These are phyloP conservation scores for Ptychobarbus kaznakovi DNA, from an alignment of 2,797 vertebrate species.

Conservation along the genomic window DNA sequence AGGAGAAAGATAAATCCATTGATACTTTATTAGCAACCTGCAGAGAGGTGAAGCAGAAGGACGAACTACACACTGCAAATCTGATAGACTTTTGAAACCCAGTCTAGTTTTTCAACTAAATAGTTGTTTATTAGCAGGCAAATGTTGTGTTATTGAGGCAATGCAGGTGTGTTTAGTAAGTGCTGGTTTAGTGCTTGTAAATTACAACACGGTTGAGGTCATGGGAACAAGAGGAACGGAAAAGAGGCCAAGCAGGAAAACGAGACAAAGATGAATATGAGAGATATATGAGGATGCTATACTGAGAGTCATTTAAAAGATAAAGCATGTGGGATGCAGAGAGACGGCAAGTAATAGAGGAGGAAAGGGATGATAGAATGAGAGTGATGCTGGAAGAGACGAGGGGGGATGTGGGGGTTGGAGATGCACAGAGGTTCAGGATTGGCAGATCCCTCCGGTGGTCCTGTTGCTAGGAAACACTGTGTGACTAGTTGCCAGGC, in stretches of 20 bases:
- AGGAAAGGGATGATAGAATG: constrained; percentile 57
- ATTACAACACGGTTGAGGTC: constrained; percentile 10
- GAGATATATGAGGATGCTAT: constrained; percentile 57
- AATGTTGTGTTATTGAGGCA: constrained; percentile 10
- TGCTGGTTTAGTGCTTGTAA: constrained; percentile 11
- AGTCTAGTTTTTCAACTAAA: neutral
- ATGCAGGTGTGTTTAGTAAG: constrained; percentile 35
- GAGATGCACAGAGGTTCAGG: constrained; percentile 76
- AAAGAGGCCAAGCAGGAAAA: constrained; percentile 13
- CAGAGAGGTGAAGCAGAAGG: constrained; percentile 44
- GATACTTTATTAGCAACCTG: constrained; percentile 51
- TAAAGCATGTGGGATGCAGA: constrained; percentile 62
- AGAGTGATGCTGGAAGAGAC: constrained; percentile 48
- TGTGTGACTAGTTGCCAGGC: constrained; percentile 83
- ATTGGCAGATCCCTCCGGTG: constrained; percentile 82
- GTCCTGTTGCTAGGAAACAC: constrained; percentile 83
- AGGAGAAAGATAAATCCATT: constrained; percentile 35
- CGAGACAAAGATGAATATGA: constrained; percentile 20
- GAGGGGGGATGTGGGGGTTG: constrained; percentile 59
- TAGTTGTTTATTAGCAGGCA: neutral
- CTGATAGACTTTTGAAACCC: constrained; percentile 48
- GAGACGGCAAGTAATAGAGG: constrained; percentile 62
- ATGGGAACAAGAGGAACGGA: neutral
- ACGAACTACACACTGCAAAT: constrained; percentile 50
- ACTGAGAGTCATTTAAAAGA: constrained; percentile 53